phyloP scores from a whole-genome alignment of 2,113 vertebrate species.

The Phaethon lepturus region DNA sequence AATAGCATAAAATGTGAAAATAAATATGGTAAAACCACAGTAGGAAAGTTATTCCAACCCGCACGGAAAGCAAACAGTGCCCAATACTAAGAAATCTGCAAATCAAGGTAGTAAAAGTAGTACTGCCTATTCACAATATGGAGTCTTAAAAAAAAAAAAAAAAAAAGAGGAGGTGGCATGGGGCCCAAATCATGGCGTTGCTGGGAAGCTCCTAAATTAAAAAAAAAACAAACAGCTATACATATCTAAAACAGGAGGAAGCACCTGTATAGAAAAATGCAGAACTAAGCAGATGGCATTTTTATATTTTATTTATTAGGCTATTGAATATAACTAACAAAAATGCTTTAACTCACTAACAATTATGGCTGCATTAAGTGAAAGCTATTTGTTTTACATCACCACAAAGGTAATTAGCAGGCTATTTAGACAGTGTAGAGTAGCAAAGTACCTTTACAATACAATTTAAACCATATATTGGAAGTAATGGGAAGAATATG shows the following conservation, averaged over 20 bases:
- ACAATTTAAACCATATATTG: background rate
- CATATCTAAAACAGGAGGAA: background rate
- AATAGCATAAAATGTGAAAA: background rate
- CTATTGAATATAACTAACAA: too few relatives aligned
- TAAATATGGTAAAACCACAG: background rate
- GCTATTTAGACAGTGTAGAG: background rate
- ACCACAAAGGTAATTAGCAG: background rate
- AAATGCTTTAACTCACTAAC: background rate
- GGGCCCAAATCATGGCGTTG: background rate
- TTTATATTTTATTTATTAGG: slow-evolving; percentile 7
- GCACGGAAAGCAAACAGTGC: background rate
- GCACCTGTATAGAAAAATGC: background rate
- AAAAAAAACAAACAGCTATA: background rate
- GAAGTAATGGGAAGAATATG: background rate
- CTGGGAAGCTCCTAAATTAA: background rate
- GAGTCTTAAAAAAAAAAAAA: background rate
- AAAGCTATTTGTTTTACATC: background rate
- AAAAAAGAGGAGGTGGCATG: background rate
- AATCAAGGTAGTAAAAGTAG: background rate
- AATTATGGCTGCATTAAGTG: background rate
- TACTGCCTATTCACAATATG: background rate
- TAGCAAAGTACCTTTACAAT: background rate
- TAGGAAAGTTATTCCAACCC: background rate
- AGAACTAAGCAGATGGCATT: background rate
- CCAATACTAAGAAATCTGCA: background rate